These are phyloP conservation scores for Thamnophis sirtalis DNA, from an alignment of 2,113 vertebrate genomes.

Conservation along the genomic window DNA sequence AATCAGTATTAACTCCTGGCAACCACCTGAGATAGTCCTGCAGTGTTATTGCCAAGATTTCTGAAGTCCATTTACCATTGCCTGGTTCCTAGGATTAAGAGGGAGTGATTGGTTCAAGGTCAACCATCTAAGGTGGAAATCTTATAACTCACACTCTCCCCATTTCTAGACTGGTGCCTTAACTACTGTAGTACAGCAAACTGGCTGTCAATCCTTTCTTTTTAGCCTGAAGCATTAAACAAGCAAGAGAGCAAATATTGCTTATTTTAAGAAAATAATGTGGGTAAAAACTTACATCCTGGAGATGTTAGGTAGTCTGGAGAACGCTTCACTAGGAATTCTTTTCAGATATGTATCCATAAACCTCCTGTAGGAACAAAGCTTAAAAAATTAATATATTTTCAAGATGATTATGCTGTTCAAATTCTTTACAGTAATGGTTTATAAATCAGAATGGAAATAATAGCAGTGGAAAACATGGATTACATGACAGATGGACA, in stretches of 20 bases:
- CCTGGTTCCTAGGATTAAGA: background rate
- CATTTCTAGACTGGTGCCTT: background rate
- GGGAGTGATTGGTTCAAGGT: background rate
- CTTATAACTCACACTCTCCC: background rate
- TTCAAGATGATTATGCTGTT: conserved; percentile 17
- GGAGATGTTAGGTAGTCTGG: conserved; percentile 87
- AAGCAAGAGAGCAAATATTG: background rate
- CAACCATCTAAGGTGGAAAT: background rate
- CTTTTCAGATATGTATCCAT: conserved; percentile 83
- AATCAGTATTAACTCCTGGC: background rate
- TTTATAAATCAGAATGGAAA: background rate
- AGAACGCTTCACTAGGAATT: conserved; percentile 80
- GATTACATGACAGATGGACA: background rate
- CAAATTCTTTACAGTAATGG: background rate
- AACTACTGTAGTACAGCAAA: background rate
- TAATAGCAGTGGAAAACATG: background rate
- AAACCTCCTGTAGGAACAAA: conserved; percentile 77
- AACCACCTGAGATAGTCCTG: background rate
- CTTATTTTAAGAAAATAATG: conserved; percentile 1
- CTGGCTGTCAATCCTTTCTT: background rate
- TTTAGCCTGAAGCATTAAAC: background rate
- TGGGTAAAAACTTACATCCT: conserved; percentile 84
- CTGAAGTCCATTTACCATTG: background rate
- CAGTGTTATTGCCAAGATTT: background rate
- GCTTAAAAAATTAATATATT: conserved; percentile 26